A percentile compares a stretch with the other conserved stretches of the same genome.
phyloP scores from a whole-genome alignment of 2,797 vertebrate species.

The Denticeps clupeoides region DNA sequence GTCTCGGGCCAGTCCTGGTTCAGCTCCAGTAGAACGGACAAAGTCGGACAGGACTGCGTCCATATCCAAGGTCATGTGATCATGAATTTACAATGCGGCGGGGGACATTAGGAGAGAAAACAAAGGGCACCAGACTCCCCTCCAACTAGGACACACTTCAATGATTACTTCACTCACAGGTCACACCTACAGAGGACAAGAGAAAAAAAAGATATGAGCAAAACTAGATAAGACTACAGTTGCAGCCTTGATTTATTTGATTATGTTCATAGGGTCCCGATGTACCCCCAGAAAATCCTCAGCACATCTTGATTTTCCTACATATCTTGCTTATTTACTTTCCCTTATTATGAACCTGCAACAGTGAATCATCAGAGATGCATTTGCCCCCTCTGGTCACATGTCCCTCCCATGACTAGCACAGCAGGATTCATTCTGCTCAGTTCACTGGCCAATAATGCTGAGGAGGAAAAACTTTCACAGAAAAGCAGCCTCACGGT shows the following conservation, averaged over 20 bases:
- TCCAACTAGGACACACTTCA: slow-evolving; percentile 12
- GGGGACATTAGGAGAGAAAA: slow-evolving; percentile 43
- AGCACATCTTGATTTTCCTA: too few species aligned
- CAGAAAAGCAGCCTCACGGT: too few species aligned
- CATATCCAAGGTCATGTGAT: slow-evolving; percentile 90
- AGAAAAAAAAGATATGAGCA: too few species aligned
- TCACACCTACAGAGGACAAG: background rate
- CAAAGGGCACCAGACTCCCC: slow-evolving; percentile 19
- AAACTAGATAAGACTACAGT: too few species aligned
- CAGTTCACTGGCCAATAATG: slow-evolving; percentile 10
- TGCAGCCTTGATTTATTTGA: too few species aligned
- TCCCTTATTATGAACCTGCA: too few species aligned
- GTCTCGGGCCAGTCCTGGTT: slow-evolving; percentile 90
- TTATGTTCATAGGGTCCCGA: too few species aligned
- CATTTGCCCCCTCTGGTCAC: slow-evolving; percentile 32
- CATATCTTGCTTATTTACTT: too few species aligned
- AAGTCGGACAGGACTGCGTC: slow-evolving; percentile 95
- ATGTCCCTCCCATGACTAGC: slow-evolving; percentile 24
- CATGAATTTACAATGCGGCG: slow-evolving; percentile 60
- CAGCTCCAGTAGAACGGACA: slow-evolving; percentile 93
- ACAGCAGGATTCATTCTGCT: too few species aligned
- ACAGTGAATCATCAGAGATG: slow-evolving; percentile 19
- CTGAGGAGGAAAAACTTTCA: slow-evolving; percentile 12
- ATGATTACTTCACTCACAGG: background rate
- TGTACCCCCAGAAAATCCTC: too few species aligned